Percentiles rank a stretch among this genome's conserved stretches.
Evolutionary conservation across 1,140 invertebrate genomes (phyloP).

Genomic region (Metaphire vulgaris): DNA sequence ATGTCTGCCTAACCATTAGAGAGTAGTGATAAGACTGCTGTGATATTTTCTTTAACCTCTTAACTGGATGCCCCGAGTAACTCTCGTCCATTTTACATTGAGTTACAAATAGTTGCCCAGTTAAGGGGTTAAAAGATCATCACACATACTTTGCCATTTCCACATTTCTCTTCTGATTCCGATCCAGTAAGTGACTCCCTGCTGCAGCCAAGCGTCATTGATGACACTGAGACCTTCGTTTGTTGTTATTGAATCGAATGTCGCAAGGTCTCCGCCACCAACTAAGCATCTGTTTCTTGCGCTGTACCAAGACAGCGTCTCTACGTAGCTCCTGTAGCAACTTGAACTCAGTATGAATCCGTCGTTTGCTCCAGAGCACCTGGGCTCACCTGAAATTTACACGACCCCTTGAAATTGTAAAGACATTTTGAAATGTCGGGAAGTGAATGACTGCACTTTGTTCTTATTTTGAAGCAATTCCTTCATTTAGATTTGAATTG

Average conservation of each 20-base stretch:
- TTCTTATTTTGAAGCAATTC: too few relatives aligned
- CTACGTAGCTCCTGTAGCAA: not conserved
- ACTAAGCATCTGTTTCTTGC: not conserved
- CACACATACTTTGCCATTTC: not conserved
- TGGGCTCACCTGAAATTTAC: too few relatives aligned
- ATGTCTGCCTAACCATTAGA: not conserved
- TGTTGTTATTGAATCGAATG: not conserved
- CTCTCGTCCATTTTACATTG: too few relatives aligned
- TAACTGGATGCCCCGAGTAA: too few relatives aligned
- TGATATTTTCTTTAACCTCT: not conserved
- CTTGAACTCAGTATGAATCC: not conserved
- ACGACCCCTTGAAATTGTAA: too few relatives aligned
- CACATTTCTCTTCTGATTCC: not conserved
- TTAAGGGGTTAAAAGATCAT: not conserved
- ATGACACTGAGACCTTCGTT: not conserved
- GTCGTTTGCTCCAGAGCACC: too few relatives aligned
- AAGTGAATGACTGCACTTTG: too few relatives aligned
- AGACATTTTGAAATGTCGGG: too few relatives aligned
- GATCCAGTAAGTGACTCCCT: not conserved
- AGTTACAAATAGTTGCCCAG: not conserved
- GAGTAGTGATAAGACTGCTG: not conserved
- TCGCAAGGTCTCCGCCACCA: not conserved
- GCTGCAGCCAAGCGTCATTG: not conserved
- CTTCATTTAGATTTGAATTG: too few relatives aligned
- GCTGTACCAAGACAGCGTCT: not conserved